Evolutionary conservation across 64 coral and sea anemone species (phyloP), one percentile per base, ranked within the genome.

Genomic region (Anthopleura sola): DNA sequence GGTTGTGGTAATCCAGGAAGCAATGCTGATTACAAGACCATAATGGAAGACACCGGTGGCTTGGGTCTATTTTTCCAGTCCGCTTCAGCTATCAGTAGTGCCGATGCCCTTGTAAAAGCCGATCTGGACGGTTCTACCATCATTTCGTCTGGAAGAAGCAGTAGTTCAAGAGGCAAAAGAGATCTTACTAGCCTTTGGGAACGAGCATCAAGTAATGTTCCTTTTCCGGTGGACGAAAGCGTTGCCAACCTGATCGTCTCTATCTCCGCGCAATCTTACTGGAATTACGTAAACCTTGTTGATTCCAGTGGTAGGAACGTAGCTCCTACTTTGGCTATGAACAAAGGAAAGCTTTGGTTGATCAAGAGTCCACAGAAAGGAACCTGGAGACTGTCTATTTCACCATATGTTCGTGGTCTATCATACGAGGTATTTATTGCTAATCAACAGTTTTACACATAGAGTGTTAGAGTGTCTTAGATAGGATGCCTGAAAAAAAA

Each of bases 151-250:
- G 82, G 82, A 47, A 51, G 82, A 83, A 47, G 37, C 18, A n/a
- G 44, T 2, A 60, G 32, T 6, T 8, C 32, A 33, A 49, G 55
- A 57, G 23, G 82, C n/a, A 46, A 39, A 37, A 53, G 82, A 17
- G 46, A 83, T 83, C 28, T 83, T 31, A 23, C 18, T 26, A 38
- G 33, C 23, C n/a, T 83, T 15, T 54, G 48, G 55, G 49, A 36
- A 56, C 51, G 82, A 34, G 26, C 46, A 13, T 54, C 82, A 21
- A 39, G 11, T 2, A 31, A 33, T 47, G 31, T 75, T 49, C 11
- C 47, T 6, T 94, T 89, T 48, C 92, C 92, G 8, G 88, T 94
- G 12, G 93, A 94, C 36, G 85, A 91, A 9, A 86, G 86, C 2
- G 86, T 94, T 21, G 85, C 86, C 47, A 87, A 83, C 16, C 38